Percentiles rank a stretch among this genome's conserved stretches.
phyloP scores from a whole-genome alignment of 1,140 invertebrate genomes.

The Myzus persicae region DNA sequence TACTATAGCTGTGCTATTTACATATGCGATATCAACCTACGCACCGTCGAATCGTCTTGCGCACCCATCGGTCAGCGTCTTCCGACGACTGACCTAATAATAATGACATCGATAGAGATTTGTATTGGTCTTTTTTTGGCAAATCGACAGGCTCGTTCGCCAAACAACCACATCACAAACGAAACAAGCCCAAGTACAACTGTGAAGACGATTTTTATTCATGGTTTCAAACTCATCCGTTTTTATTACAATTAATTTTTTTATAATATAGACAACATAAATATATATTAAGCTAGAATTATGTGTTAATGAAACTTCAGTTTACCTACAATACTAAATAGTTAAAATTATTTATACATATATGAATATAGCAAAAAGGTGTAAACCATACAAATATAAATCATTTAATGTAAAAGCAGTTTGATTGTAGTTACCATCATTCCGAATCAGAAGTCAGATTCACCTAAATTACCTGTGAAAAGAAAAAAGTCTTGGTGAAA shows the following conservation, averaged over 20 bases:
- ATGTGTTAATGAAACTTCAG: constrained; percentile 30
- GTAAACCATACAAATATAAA: constrained; percentile 22
- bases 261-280: background rate
- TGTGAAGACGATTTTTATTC: background rate
- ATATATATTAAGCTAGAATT: constrained; percentile 28
- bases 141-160: background rate
- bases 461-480: constrained; percentile 48
- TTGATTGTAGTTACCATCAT: background rate
- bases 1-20: background rate
- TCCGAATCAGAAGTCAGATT: constrained; percentile 49
- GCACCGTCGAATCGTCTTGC: background rate
- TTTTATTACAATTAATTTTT: background rate
- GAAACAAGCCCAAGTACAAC: background rate
- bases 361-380: constrained; percentile 42
- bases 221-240: background rate
- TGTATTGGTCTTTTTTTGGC: background rate
- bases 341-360: constrained; percentile 50
- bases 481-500: background rate
- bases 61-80: background rate
- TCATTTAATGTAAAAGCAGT: constrained; percentile 34
- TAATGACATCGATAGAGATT: background rate
- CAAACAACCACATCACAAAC: background rate
- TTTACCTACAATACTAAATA: constrained; percentile 25
- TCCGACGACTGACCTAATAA: background rate
- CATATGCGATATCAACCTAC: background rate